Conservation (phyloP, 2,113 vertebrate species). For the Balaenoptera acutorostrata region DNA sequence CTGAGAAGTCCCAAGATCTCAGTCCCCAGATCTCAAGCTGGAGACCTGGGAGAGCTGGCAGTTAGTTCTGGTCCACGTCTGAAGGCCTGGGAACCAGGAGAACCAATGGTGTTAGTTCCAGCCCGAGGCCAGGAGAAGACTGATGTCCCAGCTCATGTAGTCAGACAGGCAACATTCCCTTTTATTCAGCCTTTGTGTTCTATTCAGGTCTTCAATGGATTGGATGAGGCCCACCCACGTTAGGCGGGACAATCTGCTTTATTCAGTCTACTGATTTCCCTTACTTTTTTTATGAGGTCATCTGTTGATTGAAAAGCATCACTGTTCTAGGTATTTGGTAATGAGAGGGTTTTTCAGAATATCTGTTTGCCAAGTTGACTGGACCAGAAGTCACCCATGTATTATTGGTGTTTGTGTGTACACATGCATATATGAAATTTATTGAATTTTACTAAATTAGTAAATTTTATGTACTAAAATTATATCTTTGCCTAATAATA, state of each 20-base stretch:
- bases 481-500: neutral
- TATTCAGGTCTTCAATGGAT: neutral
- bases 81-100: neutral
- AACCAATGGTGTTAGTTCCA: neutral
- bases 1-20: neutral
- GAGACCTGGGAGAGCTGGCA: neutral
- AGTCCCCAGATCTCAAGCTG: too few species aligned
- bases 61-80: neutral
- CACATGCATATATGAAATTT: neutral
- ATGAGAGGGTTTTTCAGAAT: neutral
- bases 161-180: neutral
- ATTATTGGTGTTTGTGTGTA: neutral
- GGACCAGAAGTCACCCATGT: neutral
- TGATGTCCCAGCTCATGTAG: neutral
- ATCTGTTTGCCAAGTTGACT: neutral
- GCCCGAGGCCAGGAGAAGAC: neutral
- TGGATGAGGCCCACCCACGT: neutral
- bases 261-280: neutral
- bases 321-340: neutral
- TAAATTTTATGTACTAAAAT: neutral
- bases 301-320: neutral
- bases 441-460: neutral
- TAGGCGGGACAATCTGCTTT: neutral
- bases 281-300: neutral
- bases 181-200: neutral